phyloP scores from a whole-genome alignment of 2,113 vertebrate genomes.

The Ramphastos sulfuratus region DNA sequence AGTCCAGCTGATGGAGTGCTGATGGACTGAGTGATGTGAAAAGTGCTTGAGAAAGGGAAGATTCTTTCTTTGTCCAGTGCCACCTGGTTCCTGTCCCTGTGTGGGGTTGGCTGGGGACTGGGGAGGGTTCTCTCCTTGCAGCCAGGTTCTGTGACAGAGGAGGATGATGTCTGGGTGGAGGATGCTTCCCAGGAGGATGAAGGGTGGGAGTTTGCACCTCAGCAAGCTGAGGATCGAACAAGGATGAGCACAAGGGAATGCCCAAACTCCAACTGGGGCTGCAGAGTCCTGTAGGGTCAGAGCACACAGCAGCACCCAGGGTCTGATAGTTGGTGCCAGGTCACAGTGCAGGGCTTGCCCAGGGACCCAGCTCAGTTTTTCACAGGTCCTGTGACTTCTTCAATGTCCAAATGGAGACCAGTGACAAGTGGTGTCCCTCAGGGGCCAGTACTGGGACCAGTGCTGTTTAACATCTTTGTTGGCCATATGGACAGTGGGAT shows the following conservation, averaged over 20 bases:
- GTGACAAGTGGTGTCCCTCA: no score
- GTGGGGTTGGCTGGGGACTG: neutral
- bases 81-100: neutral
- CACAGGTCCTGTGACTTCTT: neutral
- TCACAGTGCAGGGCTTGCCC: neutral
- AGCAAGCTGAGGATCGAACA: neutral
- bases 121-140: neutral
- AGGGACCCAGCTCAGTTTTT: fast-evolving
- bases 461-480: no score
- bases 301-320: fast-evolving
- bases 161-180: neutral
- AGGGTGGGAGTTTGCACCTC: neutral
- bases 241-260: neutral
- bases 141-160: neutral
- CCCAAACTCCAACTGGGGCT: neutral
- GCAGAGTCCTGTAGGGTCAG: neutral
- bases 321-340: neutral
- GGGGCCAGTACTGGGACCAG: no score
- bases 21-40: neutral
- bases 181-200: neutral
- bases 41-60: neutral
- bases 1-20: neutral
- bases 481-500: no score
- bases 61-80: neutral
- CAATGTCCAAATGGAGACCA: neutral